Evolutionary conservation across 2,797 vertebrate species (phyloP).

Genomic region (Setipinna tenuifilis): DNA sequence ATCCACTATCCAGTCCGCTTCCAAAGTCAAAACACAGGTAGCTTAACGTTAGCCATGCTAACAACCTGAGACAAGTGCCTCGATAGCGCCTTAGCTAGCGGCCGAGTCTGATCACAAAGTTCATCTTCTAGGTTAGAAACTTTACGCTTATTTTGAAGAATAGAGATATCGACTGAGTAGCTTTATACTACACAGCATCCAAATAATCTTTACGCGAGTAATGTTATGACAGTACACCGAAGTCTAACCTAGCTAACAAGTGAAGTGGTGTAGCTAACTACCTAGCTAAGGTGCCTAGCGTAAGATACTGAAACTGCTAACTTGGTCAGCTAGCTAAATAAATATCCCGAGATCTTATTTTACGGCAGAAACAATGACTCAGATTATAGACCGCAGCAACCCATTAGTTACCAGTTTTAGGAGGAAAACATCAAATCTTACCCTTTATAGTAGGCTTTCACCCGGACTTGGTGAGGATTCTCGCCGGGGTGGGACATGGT

Average conservation of each 20-base stretch:
- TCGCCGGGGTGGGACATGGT: slow-evolving; percentile 89
- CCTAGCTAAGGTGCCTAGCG: not conserved
- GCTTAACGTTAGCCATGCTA: not conserved
- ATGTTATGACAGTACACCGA: not conserved
- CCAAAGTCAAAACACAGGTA: not conserved
- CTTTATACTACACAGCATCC: not conserved
- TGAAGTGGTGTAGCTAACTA: slow-evolving; percentile 19
- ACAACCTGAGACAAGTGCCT: slow-evolving; percentile 7
- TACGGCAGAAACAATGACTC: not conserved
- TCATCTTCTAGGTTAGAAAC: not conserved
- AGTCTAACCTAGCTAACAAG: not conserved
- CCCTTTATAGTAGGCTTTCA: slow-evolving; percentile 98
- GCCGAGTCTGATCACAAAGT: not conserved
- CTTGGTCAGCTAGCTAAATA: slow-evolving; percentile 12
- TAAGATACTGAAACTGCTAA: not conserved
- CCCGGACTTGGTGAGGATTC: slow-evolving; percentile 94
- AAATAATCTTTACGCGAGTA: not conserved
- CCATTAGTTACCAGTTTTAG: not conserved
- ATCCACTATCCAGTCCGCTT: not conserved
- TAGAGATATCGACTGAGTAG: not conserved
- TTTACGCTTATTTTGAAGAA: not conserved
- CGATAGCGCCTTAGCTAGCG: not conserved
- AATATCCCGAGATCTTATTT: not conserved
- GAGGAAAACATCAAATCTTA: slow-evolving; percentile 66
- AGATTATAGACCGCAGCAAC: not conserved